Evolutionary conservation across 2,797 vertebrate species (phyloP), one percentile per base, ranked within the genome.

Genomic region (Poecilia picta): DNA sequence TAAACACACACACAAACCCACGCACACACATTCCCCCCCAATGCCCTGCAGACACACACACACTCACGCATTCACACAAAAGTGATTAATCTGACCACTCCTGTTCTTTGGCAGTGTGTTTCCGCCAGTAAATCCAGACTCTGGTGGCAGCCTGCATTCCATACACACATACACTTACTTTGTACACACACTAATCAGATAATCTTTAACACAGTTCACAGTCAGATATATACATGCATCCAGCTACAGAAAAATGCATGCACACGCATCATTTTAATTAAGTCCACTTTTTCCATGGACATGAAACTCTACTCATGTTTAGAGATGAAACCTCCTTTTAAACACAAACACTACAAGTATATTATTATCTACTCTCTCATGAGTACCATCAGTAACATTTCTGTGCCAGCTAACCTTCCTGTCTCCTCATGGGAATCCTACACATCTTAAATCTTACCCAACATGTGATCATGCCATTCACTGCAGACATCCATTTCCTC

Each of bases 11-110:
- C 28, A 20, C 13, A 5, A 13, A 25, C 46, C 49, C 46, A 47
- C 15, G 18, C 47, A 16, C 45, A 45, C 3, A 51, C 5, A 47
- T 47, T 49, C 7, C 51, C 20, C 53, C 10, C 10, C 11, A 0
- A 8, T 51, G 20, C 49, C 23, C 49, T 51, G 49, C 7, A 51
- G 20, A 43, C 46, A 47, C 13, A 47, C 46, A 47, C 46, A 47
- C 46, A 16, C 46, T 5, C 51, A 53, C 51, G 11, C 64, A 16
- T 25, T 86, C 64, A 74, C 75, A 77, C 43, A 75, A 4, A 75
- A 76, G 77, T 91, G 89, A 93, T 92, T 91, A 85, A 93, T 93
- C 82, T 86, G 87, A 90, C 90, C 93, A 87, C 91, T 91, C 93
- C 89, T 89, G 86, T 85, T 86, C 80, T 91, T 70, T 90, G 89